phyloP scores from a whole-genome alignment of 2,797 vertebrate species.

The Pangasius krempfi region DNA sequence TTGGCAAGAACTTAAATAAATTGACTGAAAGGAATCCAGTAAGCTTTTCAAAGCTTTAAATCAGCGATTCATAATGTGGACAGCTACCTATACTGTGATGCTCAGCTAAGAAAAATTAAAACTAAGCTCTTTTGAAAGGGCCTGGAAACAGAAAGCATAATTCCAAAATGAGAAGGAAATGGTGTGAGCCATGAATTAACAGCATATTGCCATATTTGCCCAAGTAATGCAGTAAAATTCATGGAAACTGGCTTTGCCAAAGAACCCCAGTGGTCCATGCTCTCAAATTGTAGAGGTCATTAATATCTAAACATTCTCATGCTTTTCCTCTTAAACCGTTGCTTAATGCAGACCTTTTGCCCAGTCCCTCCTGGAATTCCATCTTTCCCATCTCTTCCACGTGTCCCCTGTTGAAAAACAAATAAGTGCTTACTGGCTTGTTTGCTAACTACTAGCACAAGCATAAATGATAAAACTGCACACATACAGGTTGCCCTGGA shows the following conservation, averaged over 20 bases:
- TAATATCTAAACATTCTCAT: conserved; percentile 50
- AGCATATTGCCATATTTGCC: not conserved
- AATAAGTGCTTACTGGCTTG: conserved; percentile 25
- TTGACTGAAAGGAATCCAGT: not conserved
- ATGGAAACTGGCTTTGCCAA: not conserved
- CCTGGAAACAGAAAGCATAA: not conserved
- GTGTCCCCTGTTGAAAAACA: conserved; percentile 78
- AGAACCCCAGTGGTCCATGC: conserved; percentile 25
- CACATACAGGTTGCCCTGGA: conserved; percentile 84
- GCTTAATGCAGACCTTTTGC: conserved; percentile 82
- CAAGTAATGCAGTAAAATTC: not conserved
- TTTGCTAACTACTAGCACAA: not conserved
- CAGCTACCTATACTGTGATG: not conserved
- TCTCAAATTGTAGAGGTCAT: conserved; percentile 39
- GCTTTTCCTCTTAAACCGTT: not conserved
- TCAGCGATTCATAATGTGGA: not conserved
- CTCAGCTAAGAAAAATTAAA: not conserved
- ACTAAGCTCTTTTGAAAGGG: not conserved
- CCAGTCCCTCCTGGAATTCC: conserved; percentile 84
- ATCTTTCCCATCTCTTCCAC: conserved; percentile 86
- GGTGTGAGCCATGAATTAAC: not conserved
- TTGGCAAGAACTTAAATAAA: not conserved
- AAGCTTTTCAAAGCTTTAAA: not conserved
- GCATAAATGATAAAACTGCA: conserved; percentile 19
- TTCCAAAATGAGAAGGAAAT: not conserved